A percentile compares a stretch with the other conserved stretches of the same genome.
These are phyloP conservation scores for Delphinapterus leucas DNA, from an alignment of 2,113 vertebrate species.

Conservation along the genomic window DNA sequence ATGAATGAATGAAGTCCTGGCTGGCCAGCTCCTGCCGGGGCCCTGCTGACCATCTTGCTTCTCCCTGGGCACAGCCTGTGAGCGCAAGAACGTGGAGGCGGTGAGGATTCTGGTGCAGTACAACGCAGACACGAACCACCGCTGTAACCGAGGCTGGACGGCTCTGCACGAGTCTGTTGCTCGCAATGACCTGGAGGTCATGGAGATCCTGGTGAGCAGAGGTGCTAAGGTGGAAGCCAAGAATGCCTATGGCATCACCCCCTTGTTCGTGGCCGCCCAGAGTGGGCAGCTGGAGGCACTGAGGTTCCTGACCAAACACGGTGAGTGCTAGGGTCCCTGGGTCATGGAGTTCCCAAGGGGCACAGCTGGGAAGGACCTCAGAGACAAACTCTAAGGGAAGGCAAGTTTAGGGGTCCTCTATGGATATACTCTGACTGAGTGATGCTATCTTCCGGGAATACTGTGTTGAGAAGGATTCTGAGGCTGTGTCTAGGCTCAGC, in stretches of 20 bases:
- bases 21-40: background rate
- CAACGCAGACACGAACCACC: constrained; percentile 84
- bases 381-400: background rate
- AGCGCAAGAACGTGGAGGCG: constrained; percentile 83
- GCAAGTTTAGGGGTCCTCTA: background rate
- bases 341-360: background rate
- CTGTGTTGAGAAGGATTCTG: background rate
- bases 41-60: background rate
- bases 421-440: fast-evolving
- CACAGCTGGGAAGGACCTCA: background rate
- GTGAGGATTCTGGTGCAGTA: constrained; percentile 86
- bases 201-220: constrained; percentile 90
- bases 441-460: fast-evolving
- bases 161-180: constrained; percentile 92
- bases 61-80: constrained; percentile 87
- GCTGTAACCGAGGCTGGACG: constrained; percentile 90
- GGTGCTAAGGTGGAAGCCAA: constrained; percentile 89
- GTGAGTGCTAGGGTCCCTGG: constrained; percentile 71
- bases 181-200: constrained; percentile 89
- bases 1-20: fast-evolving
- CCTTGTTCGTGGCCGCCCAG: constrained; percentile 93
- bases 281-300: constrained; percentile 88
- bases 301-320: constrained; percentile 87
- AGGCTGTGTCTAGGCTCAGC: background rate
- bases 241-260: constrained; percentile 91